phyloP scores from a whole-genome alignment of 2,797 vertebrate species.

The Nyctalus aviator region DNA sequence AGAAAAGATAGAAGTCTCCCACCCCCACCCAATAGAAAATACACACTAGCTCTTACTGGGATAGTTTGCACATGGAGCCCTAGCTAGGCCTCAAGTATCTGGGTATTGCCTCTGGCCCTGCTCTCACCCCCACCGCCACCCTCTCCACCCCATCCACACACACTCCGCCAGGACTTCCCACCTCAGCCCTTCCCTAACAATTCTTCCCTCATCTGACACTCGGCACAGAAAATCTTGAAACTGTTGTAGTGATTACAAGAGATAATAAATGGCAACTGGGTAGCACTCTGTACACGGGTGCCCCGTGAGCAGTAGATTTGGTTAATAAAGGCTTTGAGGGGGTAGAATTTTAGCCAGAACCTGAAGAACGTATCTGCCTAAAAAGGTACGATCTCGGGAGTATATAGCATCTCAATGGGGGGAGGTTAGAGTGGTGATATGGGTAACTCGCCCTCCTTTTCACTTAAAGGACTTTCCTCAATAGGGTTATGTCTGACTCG shows the following conservation, averaged over 20 bases:
- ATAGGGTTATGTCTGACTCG: background rate
- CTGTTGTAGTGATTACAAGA: background rate
- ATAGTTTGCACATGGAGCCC: background rate
- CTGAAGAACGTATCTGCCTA: background rate
- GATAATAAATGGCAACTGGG: no score
- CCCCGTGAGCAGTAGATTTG: background rate
- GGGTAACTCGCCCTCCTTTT: background rate
- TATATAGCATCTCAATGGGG: background rate
- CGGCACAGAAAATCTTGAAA: background rate
- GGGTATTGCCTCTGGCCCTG: background rate
- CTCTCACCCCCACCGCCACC: background rate
- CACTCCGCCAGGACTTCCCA: background rate
- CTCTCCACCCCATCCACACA: no score
- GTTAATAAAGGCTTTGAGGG: background rate
- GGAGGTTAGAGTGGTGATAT: background rate
- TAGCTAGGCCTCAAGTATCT: background rate
- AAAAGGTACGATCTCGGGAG: background rate
- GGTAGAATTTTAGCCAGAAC: slow-evolving; percentile 13
- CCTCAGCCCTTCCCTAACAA: background rate
- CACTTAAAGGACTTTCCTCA: background rate
- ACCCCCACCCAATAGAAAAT: background rate
- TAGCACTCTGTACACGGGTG: background rate
- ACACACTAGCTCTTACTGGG: background rate
- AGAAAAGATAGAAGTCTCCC: background rate
- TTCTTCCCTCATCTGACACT: background rate